These are phyloP conservation scores for Dunckerocampus dactyliophorus DNA, from an alignment of 2,113 vertebrate species.

Conservation along the genomic window DNA sequence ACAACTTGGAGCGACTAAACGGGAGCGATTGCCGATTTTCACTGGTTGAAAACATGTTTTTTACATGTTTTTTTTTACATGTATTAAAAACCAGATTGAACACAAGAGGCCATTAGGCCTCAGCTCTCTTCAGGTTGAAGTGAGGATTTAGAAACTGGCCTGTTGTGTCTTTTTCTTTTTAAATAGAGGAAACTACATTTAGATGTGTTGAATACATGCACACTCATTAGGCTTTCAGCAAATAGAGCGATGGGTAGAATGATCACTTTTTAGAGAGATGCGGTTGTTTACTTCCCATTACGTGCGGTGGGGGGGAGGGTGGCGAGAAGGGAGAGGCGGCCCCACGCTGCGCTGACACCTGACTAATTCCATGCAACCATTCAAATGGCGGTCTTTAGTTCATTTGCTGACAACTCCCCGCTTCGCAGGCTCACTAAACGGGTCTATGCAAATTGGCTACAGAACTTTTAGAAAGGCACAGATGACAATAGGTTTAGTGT, in stretches of 20 bases:
- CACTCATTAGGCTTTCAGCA: constrained; percentile 51
- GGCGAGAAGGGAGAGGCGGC: constrained; percentile 19
- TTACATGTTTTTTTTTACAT: too few relatives aligned
- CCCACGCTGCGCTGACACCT: constrained; percentile 64
- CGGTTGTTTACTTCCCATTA: constrained; percentile 53
- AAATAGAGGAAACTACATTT: constrained; percentile 43
- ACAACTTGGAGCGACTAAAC: too few relatives aligned
- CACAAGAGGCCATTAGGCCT: neutral
- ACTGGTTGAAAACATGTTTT: too few relatives aligned
- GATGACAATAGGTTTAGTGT: constrained; percentile 27
- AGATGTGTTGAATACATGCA: constrained; percentile 39
- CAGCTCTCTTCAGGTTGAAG: neutral
- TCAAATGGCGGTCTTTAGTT: constrained; percentile 56
- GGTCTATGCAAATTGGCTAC: constrained; percentile 63
- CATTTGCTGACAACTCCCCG: constrained; percentile 49
- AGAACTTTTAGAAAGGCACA: constrained; percentile 46
- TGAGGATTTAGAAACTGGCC: too few relatives aligned
- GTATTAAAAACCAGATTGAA: too few relatives aligned
- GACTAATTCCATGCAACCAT: constrained; percentile 64
- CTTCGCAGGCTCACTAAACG: constrained; percentile 37
- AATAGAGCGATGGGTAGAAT: constrained; percentile 52
- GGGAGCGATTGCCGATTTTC: too few relatives aligned
- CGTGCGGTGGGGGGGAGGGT: constrained; percentile 18
- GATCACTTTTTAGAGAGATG: constrained; percentile 46
- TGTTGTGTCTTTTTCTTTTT: neutral